Evolutionary conservation across 1,140 invertebrate genomes (phyloP), one percentile per base, ranked within the genome.

Genomic region (Pseudomyrmex sp.): DNA sequence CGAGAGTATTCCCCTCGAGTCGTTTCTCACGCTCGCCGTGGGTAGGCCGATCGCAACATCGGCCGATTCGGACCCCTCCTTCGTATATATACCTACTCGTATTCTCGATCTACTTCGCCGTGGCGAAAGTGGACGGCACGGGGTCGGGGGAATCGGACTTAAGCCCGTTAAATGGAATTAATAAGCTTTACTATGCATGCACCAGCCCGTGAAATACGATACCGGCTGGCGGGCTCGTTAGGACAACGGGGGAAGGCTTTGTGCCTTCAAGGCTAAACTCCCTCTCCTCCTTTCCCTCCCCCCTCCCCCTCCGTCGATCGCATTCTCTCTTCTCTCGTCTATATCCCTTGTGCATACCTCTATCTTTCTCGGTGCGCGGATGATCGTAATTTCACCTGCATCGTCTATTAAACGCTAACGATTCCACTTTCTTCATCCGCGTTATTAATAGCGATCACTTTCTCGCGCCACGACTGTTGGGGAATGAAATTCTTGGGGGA

Each of bases 121-220:
- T 74, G 77, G 35, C 26, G 35, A 56, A 58, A 20, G 35, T 13
- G 46, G 80, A 35, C 35, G 35, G 35, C 35, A 35, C 44, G 59
- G 35, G 23, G 70, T 18, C 61, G 69, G 72, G 72, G 59, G 88
- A 90, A 89, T 82, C 87, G 87, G 90, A 91, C 91, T 92, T 92
- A 90, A 92, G 89, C 90, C 91, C 89, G 92, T 91, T 92, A 92
- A 93, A 93, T 92, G 91, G 92, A 93, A 93, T 93, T 93, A 93
- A 93, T 93, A 93, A 93, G 92, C 92, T 93, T 92, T 91, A 90
- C 91, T 91, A 91, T 93, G 92, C 91, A 93, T 92, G 91, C 91
- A 93, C 89, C 91, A 89, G 89, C 79, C 89, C 90, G 91, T 92
- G 92, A 93, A 93, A 93, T 92, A 93, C 91, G 92, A 93, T 92